Percentiles rank a stretch among this genome's conserved stretches.
phyloP scores from a whole-genome alignment of 1,140 invertebrate genomes.

The Neuroterus valhalla region DNA sequence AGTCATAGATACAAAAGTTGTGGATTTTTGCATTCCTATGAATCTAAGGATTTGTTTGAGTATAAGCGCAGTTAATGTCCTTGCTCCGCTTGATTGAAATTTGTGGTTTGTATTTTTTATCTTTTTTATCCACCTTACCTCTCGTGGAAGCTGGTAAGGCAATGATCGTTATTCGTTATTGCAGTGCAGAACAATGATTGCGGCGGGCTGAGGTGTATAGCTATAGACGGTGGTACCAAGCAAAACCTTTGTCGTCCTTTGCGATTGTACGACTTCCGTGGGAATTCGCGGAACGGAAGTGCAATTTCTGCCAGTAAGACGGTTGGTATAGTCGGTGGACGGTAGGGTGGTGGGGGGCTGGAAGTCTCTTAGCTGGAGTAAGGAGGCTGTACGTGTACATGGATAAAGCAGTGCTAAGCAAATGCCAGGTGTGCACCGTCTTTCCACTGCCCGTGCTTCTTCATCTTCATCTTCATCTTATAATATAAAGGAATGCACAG shows the following conservation, averaged over 20 bases:
- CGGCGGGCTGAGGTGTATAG: conserved; percentile 34
- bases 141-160: conserved; percentile 36
- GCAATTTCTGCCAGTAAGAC: conserved; percentile 65
- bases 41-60: too few relatives aligned
- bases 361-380: conserved; percentile 38
- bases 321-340: conserved; percentile 40
- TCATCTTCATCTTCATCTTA: neutral
- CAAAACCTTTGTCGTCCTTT: conserved; percentile 60
- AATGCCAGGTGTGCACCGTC: conserved; percentile 59
- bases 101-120: neutral
- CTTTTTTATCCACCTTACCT: conserved; percentile 38
- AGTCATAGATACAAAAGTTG: too few relatives aligned
- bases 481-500: neutral
- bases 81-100: neutral
- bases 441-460: conserved; percentile 33
- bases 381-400: conserved; percentile 52
- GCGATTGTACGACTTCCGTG: conserved; percentile 71
- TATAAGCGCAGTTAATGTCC: too few relatives aligned
- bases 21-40: too few relatives aligned
- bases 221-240: conserved; percentile 42
- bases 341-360: too few relatives aligned
- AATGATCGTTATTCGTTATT: conserved; percentile 41
- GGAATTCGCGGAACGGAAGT: conserved; percentile 73
- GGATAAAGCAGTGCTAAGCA: conserved; percentile 57
- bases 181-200: conserved; percentile 50